A percentile compares a stretch with the other conserved stretches of the same genome.
Evolutionary conservation across 2,888 invertebrate species (phyloP).

Genomic region (Agapostemon virescens): DNA sequence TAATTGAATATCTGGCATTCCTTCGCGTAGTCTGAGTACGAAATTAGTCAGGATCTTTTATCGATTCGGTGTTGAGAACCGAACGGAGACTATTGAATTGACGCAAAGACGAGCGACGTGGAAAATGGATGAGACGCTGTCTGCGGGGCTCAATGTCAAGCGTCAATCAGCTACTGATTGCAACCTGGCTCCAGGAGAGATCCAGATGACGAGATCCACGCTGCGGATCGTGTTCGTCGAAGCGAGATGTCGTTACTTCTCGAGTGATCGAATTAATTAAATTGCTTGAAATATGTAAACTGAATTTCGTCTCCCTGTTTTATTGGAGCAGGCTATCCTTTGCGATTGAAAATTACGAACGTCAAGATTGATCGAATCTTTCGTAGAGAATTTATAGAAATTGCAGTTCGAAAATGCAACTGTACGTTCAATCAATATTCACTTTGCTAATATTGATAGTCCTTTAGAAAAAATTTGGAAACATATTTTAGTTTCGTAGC

Average conservation of each 20-base stretch:
- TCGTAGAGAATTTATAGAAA: background rate
- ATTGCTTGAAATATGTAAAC: constrained; percentile 2
- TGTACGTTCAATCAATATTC: no score
- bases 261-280: constrained; percentile 48
- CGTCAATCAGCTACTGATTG: constrained; percentile 46
- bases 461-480: no score
- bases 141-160: constrained; percentile 54
- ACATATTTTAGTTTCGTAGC: no score
- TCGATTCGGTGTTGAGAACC: constrained; percentile 45
- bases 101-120: constrained; percentile 37
- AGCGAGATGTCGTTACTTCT: constrained; percentile 15
- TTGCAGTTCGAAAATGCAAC: no score
- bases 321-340: background rate
- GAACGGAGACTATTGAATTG: constrained; percentile 45
- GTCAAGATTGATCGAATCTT: background rate
- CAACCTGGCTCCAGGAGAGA: constrained; percentile 7
- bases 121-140: constrained; percentile 48
- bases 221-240: constrained; percentile 5
- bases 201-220: constrained; percentile 19
- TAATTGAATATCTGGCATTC: constrained; percentile 15
- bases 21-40: constrained; percentile 11
- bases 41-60: constrained; percentile 49
- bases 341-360: background rate
- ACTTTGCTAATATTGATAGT: no score
- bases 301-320: background rate